A percentile compares a stretch with the other conserved stretches of the same genome.
These are phyloP conservation scores for Sipha flava DNA, from an alignment of 1,140 invertebrate species.

Conservation along the genomic window DNA sequence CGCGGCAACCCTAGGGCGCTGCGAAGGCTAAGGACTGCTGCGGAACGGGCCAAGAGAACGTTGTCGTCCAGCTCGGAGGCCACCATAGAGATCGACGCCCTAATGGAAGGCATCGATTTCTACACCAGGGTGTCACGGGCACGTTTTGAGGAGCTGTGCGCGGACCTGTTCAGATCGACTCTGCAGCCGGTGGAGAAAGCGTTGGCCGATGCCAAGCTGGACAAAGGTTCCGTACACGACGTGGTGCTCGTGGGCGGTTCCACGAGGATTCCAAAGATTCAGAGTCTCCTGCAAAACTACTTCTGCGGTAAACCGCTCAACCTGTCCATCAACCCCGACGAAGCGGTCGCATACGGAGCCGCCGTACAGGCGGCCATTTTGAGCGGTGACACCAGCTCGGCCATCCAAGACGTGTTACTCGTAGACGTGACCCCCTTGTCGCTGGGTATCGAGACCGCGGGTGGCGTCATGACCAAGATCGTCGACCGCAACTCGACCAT, in stretches of 20 bases:
- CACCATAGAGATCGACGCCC: no score
- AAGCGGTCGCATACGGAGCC: slow-evolving; percentile 62
- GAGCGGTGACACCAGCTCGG: slow-evolving; percentile 45
- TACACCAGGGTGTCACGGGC: slow-evolving; percentile 49
- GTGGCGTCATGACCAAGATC: slow-evolving; percentile 54
- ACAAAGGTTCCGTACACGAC: slow-evolving; percentile 57
- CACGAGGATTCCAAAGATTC: slow-evolving; percentile 52
- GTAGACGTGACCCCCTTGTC: slow-evolving; percentile 50
- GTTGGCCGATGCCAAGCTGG: slow-evolving; percentile 58
- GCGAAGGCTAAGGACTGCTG: slow-evolving; percentile 51
- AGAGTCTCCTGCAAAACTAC: no score
- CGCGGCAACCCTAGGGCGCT: slow-evolving; percentile 45
- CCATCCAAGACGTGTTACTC: no score
- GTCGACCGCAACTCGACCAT: slow-evolving; percentile 54
- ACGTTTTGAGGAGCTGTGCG: no score
- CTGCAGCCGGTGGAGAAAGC: no score
- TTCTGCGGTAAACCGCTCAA: no score
- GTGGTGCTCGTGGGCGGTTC: slow-evolving; percentile 64
- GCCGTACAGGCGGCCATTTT: slow-evolving; percentile 72
- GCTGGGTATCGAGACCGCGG: slow-evolving; percentile 43
- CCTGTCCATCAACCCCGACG: no score
- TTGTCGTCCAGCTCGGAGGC: no score
- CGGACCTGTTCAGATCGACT: no score
- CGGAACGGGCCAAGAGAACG: slow-evolving; percentile 67
- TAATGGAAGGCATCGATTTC: no score